A percentile compares a stretch with the other conserved stretches of the same genome.
phyloP scores from a whole-genome alignment of 2,113 vertebrate genomes.

The Procapra przewalskii region DNA sequence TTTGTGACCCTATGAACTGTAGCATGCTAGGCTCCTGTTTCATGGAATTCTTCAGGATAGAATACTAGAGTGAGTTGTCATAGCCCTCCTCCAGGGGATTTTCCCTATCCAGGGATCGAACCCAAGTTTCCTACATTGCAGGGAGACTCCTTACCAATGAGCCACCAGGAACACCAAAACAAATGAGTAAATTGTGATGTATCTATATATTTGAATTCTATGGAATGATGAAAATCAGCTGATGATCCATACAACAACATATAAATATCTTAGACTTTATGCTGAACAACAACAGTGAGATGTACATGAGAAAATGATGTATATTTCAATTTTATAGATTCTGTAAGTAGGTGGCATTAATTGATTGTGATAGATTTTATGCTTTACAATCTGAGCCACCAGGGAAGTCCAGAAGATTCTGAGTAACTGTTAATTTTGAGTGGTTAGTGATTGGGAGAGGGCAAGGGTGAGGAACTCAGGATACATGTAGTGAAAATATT shows the following conservation, averaged over 20 bases:
- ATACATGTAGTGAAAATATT: not conserved
- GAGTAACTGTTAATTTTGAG: not conserved
- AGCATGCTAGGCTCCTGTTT: not conserved
- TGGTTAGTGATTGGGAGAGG: not conserved
- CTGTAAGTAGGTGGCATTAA: not conserved
- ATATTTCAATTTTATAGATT: not conserved
- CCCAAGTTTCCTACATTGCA: not conserved
- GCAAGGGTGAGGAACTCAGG: rapidly evolving
- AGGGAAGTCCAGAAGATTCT: not conserved
- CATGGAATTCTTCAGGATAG: not conserved
- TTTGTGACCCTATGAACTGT: not conserved
- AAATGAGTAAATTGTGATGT: not conserved
- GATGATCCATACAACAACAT: not conserved
- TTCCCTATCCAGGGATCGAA: not conserved
- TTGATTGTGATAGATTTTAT: not conserved
- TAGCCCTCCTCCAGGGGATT: not conserved
- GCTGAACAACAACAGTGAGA: not conserved
- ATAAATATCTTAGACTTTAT: not conserved
- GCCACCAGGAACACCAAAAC: not conserved
- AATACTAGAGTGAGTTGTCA: not conserved
- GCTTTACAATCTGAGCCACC: not conserved
- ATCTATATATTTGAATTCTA: not conserved
- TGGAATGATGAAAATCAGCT: not conserved
- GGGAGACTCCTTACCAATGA: not conserved
- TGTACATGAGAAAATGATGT: not conserved